These are phyloP conservation scores for Siniperca scherzeri DNA, from an alignment of 2,797 vertebrate genomes.

Conservation along the genomic window DNA sequence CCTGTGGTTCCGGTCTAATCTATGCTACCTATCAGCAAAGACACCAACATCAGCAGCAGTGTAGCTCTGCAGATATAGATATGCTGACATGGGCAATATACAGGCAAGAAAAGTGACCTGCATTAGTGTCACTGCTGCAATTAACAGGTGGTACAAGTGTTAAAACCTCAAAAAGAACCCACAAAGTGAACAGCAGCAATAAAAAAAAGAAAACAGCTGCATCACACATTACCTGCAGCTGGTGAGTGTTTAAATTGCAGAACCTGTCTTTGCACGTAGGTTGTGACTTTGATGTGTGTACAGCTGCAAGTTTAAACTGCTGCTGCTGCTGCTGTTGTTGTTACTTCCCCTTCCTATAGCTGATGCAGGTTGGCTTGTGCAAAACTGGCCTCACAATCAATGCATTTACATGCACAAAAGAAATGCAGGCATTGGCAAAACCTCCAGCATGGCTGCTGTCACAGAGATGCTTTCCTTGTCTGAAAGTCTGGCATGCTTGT, in stretches of 20 bases:
- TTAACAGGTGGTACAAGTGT: background rate
- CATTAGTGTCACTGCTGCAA: background rate
- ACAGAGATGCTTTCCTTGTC: background rate
- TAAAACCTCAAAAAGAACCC: background rate
- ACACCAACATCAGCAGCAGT: background rate
- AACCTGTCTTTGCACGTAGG: background rate
- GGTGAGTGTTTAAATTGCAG: background rate
- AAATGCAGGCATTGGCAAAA: background rate
- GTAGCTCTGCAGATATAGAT: background rate
- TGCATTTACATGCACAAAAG: background rate
- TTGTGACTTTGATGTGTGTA: background rate
- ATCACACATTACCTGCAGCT: background rate
- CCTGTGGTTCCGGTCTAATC: background rate
- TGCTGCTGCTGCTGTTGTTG: background rate
- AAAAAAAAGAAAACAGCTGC: background rate
- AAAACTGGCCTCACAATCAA: background rate
- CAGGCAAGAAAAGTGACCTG: background rate
- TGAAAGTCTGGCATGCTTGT: background rate
- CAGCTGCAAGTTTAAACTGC: background rate
- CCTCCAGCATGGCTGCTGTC: background rate
- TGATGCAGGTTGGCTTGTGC: background rate
- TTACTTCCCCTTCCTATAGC: background rate
- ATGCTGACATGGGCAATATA: background rate
- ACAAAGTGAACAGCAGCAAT: background rate
- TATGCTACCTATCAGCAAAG: background rate